Evolutionary conservation across 1,140 invertebrate genomes (phyloP).

Genomic region (Drosophila punjabiensis): DNA sequence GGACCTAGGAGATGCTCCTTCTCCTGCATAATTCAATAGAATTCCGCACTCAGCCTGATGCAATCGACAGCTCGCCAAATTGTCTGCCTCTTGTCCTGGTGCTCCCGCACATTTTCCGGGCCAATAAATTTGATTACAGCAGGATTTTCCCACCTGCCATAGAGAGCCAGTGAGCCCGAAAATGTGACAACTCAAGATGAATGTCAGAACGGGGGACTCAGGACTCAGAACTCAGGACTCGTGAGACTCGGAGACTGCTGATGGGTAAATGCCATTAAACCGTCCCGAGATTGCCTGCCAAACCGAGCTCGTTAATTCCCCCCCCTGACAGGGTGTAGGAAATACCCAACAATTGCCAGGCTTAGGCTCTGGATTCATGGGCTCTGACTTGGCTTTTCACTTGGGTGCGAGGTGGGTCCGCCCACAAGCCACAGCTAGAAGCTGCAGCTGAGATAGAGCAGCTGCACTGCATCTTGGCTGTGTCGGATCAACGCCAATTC

Average conservation of each 20-base stretch:
- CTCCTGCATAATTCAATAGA: conserved; percentile 73
- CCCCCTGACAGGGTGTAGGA: conserved; percentile 21
- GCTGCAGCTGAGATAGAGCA: neutral
- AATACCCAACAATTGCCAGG: conserved; percentile 11
- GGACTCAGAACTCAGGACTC: neutral
- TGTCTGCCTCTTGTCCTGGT: conserved; percentile 24
- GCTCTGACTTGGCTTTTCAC: conserved; percentile 11
- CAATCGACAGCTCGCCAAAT: conserved; percentile 78
- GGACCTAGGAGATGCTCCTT: conserved; percentile 3
- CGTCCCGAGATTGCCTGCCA: conserved; percentile 23
- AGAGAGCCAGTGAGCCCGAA: conserved; percentile 55
- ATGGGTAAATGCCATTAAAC: conserved; percentile 42
- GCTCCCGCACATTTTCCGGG: conserved; percentile 62
- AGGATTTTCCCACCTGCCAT: conserved; percentile 23
- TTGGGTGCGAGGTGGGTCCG: neutral
- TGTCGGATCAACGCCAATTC: conserved; percentile 53
- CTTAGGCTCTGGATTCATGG: conserved; percentile 5
- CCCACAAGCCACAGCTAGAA: neutral
- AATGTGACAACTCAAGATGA: conserved; percentile 55
- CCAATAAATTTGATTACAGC: conserved; percentile 74
- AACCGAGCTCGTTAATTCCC: conserved; percentile 41
- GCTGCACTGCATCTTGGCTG: conserved; percentile 23
- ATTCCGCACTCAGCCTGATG: conserved; percentile 49
- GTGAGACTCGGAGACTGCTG: conserved; percentile 3
- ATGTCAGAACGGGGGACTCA: conserved; percentile 11